phyloP scores from a whole-genome alignment of 2,888 invertebrate species.

The Dyspetes luteomarginatus region DNA sequence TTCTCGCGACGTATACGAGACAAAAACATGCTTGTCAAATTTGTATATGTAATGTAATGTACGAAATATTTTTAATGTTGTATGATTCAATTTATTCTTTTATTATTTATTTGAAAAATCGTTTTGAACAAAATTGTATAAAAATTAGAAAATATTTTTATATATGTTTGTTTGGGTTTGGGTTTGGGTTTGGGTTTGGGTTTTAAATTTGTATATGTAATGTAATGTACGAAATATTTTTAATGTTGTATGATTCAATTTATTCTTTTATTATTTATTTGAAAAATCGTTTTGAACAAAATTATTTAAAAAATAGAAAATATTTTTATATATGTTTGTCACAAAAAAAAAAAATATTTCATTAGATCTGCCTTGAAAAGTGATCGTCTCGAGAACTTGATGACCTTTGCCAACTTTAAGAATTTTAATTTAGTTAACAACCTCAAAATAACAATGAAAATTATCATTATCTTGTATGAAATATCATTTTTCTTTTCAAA shows the following conservation, averaged over 20 bases:
- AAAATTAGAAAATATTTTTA: not conserved
- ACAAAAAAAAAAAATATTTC: too few species aligned
- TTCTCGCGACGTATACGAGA: constrained; percentile 1
- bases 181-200: too few species aligned
- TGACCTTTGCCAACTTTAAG: not conserved
- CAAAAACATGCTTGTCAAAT: constrained; percentile 5
- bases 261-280: not conserved
- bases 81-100: constrained; percentile 61
- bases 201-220: constrained; percentile 2
- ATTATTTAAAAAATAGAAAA: not conserved
- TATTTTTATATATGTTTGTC: not conserved
- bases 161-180: not conserved
- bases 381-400: not conserved
- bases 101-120: constrained; percentile 3
- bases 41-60: not conserved
- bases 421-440: not conserved
- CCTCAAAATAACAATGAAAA: not conserved
- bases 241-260: constrained; percentile 55
- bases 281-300: constrained; percentile 13
- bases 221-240: not conserved
- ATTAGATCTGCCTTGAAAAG: too few species aligned
- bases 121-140: constrained; percentile 11
- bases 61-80: not conserved
- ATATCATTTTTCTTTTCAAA: not conserved
- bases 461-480: not conserved